Evolutionary conservation across 2,797 vertebrate genomes (phyloP).

Genomic region (Phataginus tetradactyla): DNA sequence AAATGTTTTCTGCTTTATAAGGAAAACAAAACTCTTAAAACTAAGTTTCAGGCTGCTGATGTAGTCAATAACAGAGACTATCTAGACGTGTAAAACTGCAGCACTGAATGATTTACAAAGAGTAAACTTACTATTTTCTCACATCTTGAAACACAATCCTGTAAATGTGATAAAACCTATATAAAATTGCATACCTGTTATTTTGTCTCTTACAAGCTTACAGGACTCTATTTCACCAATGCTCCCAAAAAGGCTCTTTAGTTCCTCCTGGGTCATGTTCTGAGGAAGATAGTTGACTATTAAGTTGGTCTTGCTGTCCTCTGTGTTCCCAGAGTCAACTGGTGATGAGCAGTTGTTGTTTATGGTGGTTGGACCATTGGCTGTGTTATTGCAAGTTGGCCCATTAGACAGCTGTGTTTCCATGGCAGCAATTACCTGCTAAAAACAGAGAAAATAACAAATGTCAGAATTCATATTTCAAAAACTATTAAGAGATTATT

Average conservation of each 20-base stretch:
- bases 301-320: constrained; percentile 99
- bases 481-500: constrained; percentile 69
- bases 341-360: constrained; percentile 97
- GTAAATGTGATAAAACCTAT: background rate
- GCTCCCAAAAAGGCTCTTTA: constrained; percentile 99
- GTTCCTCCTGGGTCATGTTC: constrained; percentile 99
- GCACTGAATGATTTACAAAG: background rate
- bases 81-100: background rate
- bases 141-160: background rate
- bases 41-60: constrained; percentile 6
- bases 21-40: background rate
- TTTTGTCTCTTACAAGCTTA: constrained; percentile 99
- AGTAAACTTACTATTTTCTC: constrained; percentile 17
- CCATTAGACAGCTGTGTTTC: constrained; percentile 99
- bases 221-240: constrained; percentile 99
- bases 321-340: constrained; percentile 95
- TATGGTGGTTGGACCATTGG: constrained; percentile 94
- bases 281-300: constrained; percentile 99
- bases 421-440: constrained; percentile 99
- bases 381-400: constrained; percentile 97
- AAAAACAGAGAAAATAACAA: constrained; percentile 86
- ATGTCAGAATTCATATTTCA: constrained; percentile 83
- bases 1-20: constrained; percentile 35
- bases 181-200: constrained; percentile 93
- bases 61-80: background rate